phyloP scores from a whole-genome alignment of 2,113 vertebrate genomes.

The Mystacornis crossleyi region DNA sequence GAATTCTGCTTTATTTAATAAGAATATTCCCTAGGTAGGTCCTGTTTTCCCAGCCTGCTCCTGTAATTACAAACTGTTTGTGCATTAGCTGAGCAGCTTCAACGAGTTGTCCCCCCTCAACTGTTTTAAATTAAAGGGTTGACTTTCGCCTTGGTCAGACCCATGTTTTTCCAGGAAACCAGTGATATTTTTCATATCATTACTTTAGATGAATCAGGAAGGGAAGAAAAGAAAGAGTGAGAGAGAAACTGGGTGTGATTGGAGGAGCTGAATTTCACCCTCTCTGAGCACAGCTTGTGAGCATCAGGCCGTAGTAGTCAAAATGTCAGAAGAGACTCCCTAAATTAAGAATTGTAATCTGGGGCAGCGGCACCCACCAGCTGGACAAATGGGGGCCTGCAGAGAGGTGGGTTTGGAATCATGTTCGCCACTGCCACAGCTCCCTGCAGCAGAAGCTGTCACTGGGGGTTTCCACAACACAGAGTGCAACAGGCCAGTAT shows the following conservation, averaged over 20 bases:
- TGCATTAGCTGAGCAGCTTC: constrained; percentile 30
- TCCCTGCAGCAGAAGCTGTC: neutral
- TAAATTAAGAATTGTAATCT: neutral
- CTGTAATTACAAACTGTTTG: constrained; percentile 53
- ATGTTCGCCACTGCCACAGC: neutral
- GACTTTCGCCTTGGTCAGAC: constrained; percentile 35
- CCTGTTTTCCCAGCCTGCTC: constrained; percentile 34
- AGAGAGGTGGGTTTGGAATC: neutral
- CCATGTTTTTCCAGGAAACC: neutral
- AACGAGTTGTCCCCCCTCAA: neutral
- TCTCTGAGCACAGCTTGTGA: neutral
- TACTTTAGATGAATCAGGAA: constrained; percentile 5
- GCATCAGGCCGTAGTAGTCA: neutral
- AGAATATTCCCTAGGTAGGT: constrained; percentile 50
- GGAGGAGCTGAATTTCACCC: constrained; percentile 10
- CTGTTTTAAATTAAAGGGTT: constrained; percentile 52
- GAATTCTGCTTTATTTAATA: constrained; percentile 72
- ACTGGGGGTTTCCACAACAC: neutral
- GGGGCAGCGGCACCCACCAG: neutral
- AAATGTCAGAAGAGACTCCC: constrained; percentile 20
- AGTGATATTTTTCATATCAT: constrained; percentile 1
- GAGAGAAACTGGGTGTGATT: neutral
- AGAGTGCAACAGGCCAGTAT: rapidly evolving
- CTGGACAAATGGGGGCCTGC: neutral
- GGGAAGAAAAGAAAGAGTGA: neutral